A percentile compares a stretch with the other conserved stretches of the same genome.
These are phyloP conservation scores for Pinna nobilis DNA, from an alignment of 1,140 invertebrate genomes.

Conservation along the genomic window DNA sequence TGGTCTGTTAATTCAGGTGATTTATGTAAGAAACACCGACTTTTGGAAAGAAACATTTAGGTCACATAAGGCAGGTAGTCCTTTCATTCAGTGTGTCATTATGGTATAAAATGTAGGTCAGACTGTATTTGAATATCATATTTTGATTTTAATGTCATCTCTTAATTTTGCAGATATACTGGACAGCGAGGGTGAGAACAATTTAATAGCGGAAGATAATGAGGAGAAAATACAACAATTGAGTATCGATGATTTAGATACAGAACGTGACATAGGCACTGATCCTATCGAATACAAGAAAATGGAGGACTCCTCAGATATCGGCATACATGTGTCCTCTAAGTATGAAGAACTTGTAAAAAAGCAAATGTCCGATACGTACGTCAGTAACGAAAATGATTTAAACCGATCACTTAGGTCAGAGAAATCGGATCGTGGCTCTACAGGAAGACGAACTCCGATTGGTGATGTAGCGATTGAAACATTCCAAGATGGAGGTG, in stretches of 20 bases:
- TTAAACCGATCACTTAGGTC: constrained; percentile 27
- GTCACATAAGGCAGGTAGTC: too few species aligned
- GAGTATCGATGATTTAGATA: constrained; percentile 5
- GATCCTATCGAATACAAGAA: constrained; percentile 24
- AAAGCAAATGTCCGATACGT: constrained; percentile 44
- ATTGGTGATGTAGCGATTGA: constrained; percentile 51
- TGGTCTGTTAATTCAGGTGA: too few species aligned
- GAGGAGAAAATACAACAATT: background rate
- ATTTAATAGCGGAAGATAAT: background rate
- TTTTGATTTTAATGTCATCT: background rate
- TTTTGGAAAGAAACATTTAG: too few species aligned
- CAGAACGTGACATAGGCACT: constrained; percentile 24
- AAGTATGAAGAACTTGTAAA: constrained; percentile 50
- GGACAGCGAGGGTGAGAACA: background rate
- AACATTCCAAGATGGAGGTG: constrained; percentile 46
- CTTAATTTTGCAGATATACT: background rate
- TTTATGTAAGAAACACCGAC: too few species aligned
- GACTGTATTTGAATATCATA: too few species aligned
- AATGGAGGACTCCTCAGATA: constrained; percentile 32
- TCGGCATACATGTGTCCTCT: constrained; percentile 36
- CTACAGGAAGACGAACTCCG: constrained; percentile 50
- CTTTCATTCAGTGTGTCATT: too few species aligned
- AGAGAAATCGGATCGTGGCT: constrained; percentile 24
- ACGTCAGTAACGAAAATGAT: too few species aligned
- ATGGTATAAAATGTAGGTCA: too few species aligned